These are phyloP conservation scores for Callocephalon fimbriatum DNA, from an alignment of 2,113 vertebrate species.

Conservation along the genomic window DNA sequence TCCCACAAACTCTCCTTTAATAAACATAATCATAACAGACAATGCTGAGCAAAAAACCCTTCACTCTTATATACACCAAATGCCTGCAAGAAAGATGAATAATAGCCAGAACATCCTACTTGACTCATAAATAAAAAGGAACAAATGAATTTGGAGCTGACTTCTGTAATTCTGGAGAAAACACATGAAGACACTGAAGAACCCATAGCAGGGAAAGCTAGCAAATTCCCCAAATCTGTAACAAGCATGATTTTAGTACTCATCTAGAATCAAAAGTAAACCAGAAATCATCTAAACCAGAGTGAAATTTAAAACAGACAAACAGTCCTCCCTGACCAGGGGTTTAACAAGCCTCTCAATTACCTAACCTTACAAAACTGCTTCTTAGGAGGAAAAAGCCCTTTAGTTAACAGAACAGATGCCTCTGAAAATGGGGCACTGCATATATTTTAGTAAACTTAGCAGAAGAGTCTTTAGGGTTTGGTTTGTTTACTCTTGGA, in stretches of 20 bases:
- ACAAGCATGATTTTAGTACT: not conserved
- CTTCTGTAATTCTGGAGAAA: not conserved
- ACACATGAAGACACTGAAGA: not conserved
- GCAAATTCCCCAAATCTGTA: not conserved
- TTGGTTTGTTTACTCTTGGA: not conserved
- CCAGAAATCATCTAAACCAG: not conserved
- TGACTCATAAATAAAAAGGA: not conserved
- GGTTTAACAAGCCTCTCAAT: not conserved
- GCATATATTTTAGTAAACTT: not conserved
- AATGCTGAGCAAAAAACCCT: not conserved
- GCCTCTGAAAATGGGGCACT: not conserved
- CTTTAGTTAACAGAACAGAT: not conserved
- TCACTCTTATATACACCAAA: not conserved
- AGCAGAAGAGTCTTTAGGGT: not conserved
- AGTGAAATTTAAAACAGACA: not conserved
- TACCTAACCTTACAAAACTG: not conserved
- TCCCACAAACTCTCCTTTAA: not conserved
- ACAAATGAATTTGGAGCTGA: not conserved
- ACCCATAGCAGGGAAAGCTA: not conserved
- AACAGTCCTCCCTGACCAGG: not conserved
- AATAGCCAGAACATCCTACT: not conserved
- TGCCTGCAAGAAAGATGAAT: not conserved
- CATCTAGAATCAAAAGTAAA: not conserved
- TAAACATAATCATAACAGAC: not conserved
- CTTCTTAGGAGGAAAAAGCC: not conserved